A percentile compares a stretch with the other conserved stretches of the same genome.
Evolutionary conservation across 2,888 invertebrate genomes (phyloP).

Genomic region (Drosophila infuscata): DNA sequence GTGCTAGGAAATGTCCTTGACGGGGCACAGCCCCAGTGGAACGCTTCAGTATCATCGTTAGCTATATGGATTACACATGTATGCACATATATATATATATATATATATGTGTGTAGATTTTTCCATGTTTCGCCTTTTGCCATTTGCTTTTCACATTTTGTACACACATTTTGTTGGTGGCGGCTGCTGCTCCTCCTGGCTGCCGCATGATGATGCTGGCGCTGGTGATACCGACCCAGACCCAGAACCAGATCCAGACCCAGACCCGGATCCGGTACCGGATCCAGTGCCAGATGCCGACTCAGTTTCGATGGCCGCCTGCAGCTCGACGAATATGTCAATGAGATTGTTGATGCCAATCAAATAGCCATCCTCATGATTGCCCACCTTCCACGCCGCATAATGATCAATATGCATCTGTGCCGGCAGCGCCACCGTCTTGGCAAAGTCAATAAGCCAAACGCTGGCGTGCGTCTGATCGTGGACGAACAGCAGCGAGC

Average conservation of each 20-base stretch:
- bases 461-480: slow-evolving; percentile 94
- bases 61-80: slow-evolving; percentile 20
- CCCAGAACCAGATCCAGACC: slow-evolving; percentile 33
- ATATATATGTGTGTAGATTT: slow-evolving; percentile 6
- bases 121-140: slow-evolving; percentile 21
- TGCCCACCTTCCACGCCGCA: slow-evolving; percentile 96
- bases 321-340: slow-evolving; percentile 88
- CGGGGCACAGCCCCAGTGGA: slow-evolving; percentile 59
- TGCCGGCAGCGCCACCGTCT: slow-evolving; percentile 93
- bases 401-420: slow-evolving; percentile 91
- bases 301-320: slow-evolving; percentile 59
- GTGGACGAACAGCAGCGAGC: slow-evolving; percentile 97
- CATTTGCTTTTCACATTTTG: slow-evolving; percentile 32
- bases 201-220: slow-evolving; percentile 34
- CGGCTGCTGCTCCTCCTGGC: slow-evolving; percentile 44
- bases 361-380: slow-evolving; percentile 98
- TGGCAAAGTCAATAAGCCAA: slow-evolving; percentile 99
- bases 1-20: slow-evolving; percentile 57
- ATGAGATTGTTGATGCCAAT: slow-evolving; percentile 96
- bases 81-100: neutral
- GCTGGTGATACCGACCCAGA: slow-evolving; percentile 52
- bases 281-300: slow-evolving; percentile 4
- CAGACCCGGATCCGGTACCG: slow-evolving; percentile 6
- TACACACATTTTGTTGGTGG: neutral
- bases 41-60: slow-evolving; percentile 55